Evolutionary conservation across 2,113 vertebrate species (phyloP).

Genomic region (Okapia johnstoni): DNA sequence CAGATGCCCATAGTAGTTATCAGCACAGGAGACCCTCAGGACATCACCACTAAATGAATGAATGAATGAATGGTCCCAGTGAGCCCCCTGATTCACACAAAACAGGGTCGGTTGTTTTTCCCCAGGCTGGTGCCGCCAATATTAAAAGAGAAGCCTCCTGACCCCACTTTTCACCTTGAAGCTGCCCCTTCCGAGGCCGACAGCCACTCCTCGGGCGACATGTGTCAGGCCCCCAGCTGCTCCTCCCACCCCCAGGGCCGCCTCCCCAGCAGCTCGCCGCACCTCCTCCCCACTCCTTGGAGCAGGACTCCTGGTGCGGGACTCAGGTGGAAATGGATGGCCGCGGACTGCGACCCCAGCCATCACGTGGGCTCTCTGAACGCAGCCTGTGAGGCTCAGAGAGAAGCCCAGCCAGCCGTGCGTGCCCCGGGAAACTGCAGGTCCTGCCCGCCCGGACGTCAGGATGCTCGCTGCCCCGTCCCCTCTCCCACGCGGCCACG

Average conservation of each 20-base stretch:
- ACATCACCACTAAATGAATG: neutral
- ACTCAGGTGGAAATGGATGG: neutral
- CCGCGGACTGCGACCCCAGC: accelerated
- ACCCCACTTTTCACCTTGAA: neutral
- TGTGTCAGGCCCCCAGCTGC: neutral
- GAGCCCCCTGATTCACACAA: neutral
- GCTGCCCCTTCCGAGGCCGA: neutral
- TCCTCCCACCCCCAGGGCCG: neutral
- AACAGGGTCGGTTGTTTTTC: neutral
- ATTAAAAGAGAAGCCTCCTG: neutral
- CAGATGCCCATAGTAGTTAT: neutral
- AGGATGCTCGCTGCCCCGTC: accelerated
- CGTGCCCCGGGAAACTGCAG: neutral
- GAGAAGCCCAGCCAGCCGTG: neutral
- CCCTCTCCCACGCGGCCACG: neutral
- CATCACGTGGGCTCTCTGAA: accelerated
- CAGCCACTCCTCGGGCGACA: neutral
- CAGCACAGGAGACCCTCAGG: accelerated
- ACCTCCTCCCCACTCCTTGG: neutral
- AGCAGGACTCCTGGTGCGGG: neutral
- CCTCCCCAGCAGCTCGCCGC: neutral
- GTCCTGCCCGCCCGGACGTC: accelerated
- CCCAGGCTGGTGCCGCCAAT: neutral
- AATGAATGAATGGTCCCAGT: neutral
- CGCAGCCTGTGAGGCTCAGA: neutral